phyloP scores from a whole-genome alignment of 2,113 vertebrate genomes.

The Lichenostomus cassidix region DNA sequence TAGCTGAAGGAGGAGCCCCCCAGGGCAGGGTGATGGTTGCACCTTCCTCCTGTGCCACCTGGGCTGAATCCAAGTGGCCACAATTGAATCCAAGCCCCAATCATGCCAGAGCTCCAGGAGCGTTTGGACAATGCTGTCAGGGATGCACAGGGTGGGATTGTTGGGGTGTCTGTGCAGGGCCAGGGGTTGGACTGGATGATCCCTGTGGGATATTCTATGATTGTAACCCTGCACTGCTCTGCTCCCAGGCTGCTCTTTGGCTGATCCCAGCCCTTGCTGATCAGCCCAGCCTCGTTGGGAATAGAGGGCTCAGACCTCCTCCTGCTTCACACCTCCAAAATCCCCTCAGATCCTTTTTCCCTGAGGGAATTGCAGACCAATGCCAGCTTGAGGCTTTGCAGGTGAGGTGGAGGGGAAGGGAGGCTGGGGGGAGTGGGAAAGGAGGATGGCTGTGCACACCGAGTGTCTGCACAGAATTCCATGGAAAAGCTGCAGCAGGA shows the following conservation, averaged over 20 bases:
- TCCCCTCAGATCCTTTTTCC: not conserved
- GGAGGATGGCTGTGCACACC: not conserved
- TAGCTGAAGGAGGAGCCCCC: not conserved
- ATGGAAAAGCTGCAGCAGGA: not conserved
- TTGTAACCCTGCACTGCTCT: not conserved
- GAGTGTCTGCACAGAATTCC: not conserved
- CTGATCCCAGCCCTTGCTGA: not conserved
- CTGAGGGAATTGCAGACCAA: fast-evolving
- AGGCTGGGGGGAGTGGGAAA: not conserved
- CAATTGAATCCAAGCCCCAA: not conserved
- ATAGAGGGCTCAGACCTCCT: not conserved
- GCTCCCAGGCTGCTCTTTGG: not conserved
- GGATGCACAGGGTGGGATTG: no score
- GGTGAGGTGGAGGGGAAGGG: not conserved
- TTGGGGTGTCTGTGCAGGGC: not conserved
- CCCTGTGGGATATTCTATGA: not conserved
- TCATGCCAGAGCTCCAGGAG: not conserved
- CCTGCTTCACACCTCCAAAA: not conserved
- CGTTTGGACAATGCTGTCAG: fast-evolving
- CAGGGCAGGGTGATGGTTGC: not conserved
- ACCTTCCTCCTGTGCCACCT: not conserved
- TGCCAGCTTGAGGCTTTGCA: not conserved
- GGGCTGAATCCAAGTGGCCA: not conserved
- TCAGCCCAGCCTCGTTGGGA: fast-evolving
- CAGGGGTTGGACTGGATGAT: not conserved